phyloP scores from a whole-genome alignment of 2,113 vertebrate species.

The Podilymbus podiceps region DNA sequence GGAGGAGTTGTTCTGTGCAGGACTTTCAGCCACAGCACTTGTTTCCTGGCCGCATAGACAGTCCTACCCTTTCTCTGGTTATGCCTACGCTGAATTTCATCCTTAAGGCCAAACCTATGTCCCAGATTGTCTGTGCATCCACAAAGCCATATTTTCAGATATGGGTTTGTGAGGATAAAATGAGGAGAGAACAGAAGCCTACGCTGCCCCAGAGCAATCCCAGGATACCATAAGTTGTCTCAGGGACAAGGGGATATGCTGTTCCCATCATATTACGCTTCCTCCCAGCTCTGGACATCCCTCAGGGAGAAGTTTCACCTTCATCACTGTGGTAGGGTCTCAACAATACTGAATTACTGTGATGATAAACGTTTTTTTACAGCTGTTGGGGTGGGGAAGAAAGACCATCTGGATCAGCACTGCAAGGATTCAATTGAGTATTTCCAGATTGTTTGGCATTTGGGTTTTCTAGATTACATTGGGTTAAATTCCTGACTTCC shows the following conservation, averaged over 20 bases:
- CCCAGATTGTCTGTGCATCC: neutral
- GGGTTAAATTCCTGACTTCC: neutral
- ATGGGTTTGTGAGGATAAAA: neutral
- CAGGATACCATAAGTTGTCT: rapidly evolving
- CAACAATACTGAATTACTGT: neutral
- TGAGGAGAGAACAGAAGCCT: neutral
- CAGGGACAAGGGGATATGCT: rapidly evolving
- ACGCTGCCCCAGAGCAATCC: neutral
- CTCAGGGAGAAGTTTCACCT: neutral
- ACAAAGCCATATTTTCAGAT: neutral
- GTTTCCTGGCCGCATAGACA: neutral
- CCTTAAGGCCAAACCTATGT: neutral
- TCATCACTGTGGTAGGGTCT: neutral
- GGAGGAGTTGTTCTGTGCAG: neutral
- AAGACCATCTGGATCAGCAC: neutral
- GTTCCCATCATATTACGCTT: neutral
- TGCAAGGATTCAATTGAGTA: neutral
- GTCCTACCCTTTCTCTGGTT: neutral
- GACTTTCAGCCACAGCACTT: neutral
- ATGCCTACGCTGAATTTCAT: neutral
- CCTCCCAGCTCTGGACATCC: neutral
- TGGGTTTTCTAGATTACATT: neutral
- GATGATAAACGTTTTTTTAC: neutral
- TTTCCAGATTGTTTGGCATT: neutral
- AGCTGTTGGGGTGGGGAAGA: neutral